Evolutionary conservation across 2,113 vertebrate species (phyloP), one percentile per base, ranked within the genome.

Genomic region (Leuciscus idus): DNA sequence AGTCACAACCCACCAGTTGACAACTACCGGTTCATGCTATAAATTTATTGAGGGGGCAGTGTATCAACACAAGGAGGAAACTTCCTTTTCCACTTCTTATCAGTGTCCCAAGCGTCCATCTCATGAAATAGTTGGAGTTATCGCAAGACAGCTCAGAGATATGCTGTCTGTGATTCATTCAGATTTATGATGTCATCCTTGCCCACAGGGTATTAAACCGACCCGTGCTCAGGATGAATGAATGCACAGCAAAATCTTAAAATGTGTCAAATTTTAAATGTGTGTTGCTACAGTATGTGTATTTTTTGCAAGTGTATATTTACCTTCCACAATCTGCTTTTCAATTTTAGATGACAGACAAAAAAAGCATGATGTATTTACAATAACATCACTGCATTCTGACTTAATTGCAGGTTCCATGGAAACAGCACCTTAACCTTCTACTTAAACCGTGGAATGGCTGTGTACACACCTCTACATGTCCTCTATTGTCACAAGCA

Each of bases 51-150:
- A 70, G 23, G 33, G 23, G 2, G n/a, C 23, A 48, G n/a, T n/a
- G 66, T 17, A 50, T 46, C 30, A n/a, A 46, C 62, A 68, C 28
- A 36, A 66, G 48, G 46, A 83, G n/a, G 13, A 76, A 6, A 74
- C 33, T 19, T 88, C 89, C 81, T 57, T 66, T 85, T 81, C 43
- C 68, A 12, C 79, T 66, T 64, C 30, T 46, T 85, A 74, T 83
- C 73, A 68, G 70, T 8, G 55, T 89, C 90, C 82, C 89, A 7
- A 52, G 79, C 79, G 89, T 90, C 21, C 15, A 3, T 70, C 80
- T 90, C 83, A 86, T 76, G 85, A 66, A 74, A 66, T 52, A 76
- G 33, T 23, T 21, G 57, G 59, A 57, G 33, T 6, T 68, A 57
- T 57, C 7, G 6, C 10, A 43, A 72, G 33, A 15, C 39, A 59